phyloP scores from a whole-genome alignment of 1,140 invertebrate species.

The Patella vulgata region DNA sequence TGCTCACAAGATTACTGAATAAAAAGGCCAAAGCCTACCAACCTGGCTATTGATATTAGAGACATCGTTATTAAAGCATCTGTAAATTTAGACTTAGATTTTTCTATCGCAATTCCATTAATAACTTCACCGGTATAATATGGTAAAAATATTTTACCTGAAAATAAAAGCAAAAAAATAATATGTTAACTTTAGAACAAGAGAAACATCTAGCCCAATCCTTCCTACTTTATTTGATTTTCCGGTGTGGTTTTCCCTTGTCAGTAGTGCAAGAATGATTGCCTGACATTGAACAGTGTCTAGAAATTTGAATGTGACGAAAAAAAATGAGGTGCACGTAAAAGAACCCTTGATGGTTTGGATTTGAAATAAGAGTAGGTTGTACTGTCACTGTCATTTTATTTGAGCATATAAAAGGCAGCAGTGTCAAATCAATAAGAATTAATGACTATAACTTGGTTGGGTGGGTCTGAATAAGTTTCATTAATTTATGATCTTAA shows the following conservation, averaged over 20 bases:
- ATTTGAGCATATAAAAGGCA: no score
- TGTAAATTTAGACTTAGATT: slow-evolving; percentile 36
- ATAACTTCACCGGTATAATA: slow-evolving; percentile 43
- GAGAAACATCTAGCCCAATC: not conserved
- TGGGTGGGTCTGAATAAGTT: no score
- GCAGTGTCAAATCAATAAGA: no score
- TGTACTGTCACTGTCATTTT: no score
- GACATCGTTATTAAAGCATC: slow-evolving; percentile 34
- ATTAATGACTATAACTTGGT: no score
- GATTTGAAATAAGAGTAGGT: no score
- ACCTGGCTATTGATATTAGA: slow-evolving; percentile 36
- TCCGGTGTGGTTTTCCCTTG: no score
- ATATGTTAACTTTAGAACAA: not conserved
- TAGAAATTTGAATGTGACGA: not conserved
- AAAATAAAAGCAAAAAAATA: slow-evolving; percentile 17
- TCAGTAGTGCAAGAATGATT: no score
- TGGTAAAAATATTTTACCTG: slow-evolving; percentile 46
- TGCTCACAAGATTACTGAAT: no score
- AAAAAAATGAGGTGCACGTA: not conserved
- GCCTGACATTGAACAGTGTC: not conserved
- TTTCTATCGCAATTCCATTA: slow-evolving; percentile 45
- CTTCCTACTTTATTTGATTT: not conserved
- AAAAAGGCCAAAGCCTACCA: not conserved
- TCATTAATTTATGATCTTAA: no score
- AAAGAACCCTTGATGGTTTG: no score